Conservation (phyloP, 2,797 vertebrate species). For the Astyanax mexicanus region DNA sequence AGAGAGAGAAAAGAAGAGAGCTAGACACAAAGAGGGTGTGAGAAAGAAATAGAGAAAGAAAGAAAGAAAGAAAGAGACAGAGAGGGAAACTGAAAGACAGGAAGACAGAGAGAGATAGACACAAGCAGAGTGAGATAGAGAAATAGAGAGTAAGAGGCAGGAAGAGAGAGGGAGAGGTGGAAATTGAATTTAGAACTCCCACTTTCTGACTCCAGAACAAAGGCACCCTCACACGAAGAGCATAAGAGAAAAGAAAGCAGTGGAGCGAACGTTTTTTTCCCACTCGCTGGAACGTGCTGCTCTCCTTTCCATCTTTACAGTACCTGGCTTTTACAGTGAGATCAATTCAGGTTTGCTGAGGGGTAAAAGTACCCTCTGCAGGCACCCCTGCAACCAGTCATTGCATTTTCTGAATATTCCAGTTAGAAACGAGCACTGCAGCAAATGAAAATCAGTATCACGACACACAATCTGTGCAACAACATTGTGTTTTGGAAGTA, state of each 20-base stretch:
- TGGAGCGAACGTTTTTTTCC: conserved; percentile 60
- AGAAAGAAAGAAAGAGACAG: too few relatives aligned
- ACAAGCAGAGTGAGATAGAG: too few relatives aligned
- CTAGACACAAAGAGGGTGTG: too few relatives aligned
- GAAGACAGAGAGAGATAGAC: too few relatives aligned
- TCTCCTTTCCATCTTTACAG: conserved; percentile 59
- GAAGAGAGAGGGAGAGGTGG: conserved; percentile 50
- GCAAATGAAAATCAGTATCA: too few relatives aligned
- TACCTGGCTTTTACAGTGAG: conserved; percentile 1
- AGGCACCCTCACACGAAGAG: conserved; percentile 58
- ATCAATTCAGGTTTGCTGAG: background rate
- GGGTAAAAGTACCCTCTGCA: background rate
- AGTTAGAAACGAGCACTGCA: too few relatives aligned
- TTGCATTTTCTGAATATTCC: background rate
- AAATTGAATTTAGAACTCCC: conserved; percentile 71
- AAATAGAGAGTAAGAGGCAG: conserved; percentile 62
- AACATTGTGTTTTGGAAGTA: too few relatives aligned
- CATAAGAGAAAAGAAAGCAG: conserved; percentile 43
- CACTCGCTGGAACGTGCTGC: conserved; percentile 61
- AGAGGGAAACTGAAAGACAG: too few relatives aligned
- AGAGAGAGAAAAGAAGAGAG: conserved; percentile 62
- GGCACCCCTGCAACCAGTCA: conserved; percentile 1
- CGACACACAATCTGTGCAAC: too few relatives aligned
- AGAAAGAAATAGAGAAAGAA: too few relatives aligned
- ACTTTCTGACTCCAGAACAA: conserved; percentile 74